Percentiles rank a stretch among this genome's conserved stretches.
These are phyloP conservation scores for Herpetotheres cachinnans DNA, from an alignment of 2,113 vertebrate genomes.

Conservation along the genomic window DNA sequence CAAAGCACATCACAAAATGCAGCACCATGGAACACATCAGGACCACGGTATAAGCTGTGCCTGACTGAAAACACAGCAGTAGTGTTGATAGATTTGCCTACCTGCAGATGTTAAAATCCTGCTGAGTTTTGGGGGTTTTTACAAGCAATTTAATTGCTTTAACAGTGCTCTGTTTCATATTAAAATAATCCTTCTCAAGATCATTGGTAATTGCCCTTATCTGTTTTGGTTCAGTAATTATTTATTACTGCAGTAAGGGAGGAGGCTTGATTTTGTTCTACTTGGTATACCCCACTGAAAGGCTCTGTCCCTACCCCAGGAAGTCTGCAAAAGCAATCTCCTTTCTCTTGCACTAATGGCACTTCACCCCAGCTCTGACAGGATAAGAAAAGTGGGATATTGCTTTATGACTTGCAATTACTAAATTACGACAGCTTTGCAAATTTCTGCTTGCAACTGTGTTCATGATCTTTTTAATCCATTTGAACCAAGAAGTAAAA, in stretches of 20 bases:
- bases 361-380: background rate
- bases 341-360: background rate
- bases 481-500: background rate
- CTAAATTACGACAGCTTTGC: background rate
- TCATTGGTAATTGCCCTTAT: background rate
- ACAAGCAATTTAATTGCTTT: background rate
- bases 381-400: background rate
- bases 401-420: background rate
- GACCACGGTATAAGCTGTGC: background rate
- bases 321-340: background rate
- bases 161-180: background rate
- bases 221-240: background rate
- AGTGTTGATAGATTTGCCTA: background rate
- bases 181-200: slow-evolving; percentile 16
- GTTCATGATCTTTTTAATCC: background rate
- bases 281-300: background rate
- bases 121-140: background rate
- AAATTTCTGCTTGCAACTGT: background rate
- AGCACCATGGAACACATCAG: background rate
- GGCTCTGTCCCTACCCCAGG: background rate
- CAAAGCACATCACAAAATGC: background rate
- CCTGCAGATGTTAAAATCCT: background rate
- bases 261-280: background rate
- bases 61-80: background rate
- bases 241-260: background rate